Base-by-base conservation (phyloP, 53 echinoderm and acorn worm genomes). In the Antedon mediterranea region DNA sequence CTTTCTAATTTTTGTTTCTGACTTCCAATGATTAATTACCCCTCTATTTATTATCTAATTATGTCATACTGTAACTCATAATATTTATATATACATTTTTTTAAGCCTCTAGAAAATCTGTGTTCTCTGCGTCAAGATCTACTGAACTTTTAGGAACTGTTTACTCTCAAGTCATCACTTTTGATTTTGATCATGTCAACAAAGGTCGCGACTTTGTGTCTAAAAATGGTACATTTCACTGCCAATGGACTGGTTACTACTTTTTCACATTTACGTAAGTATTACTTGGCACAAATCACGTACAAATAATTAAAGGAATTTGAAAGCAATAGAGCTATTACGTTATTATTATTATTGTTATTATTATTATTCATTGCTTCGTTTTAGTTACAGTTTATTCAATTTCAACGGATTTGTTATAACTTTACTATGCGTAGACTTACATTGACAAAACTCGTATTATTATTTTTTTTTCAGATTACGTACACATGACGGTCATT, bases 221-320 rank as follows among this genome's bases (percentile, higher is more conserved):
- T 34, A 34, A 81, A 4, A 94, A 89, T 78, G 89, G 88, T 41
- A 81, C 81, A 3, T 94, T 94, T 72, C 30, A 81, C 28, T 91
- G 91, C 74, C 34, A 78, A 28, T 86, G 84, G 71, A 74, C 81
- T 3, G 94, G 94, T 0, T 91, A 43, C 85, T 94, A 94, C 81
- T 94, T 85, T 78, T 77, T 94, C 43, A 74, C 86, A 0, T 90
- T 90, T 43, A 88, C 81, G 93, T 93, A 79, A 93, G 90, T 90
- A 14, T 2, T n/a, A n/a, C n/a, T n/a, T n/a, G n/a, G n/a, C n/a
- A n/a, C n/a, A n/a, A n/a, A n/a, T n/a, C n/a, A n/a, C n/a, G n/a
- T n/a, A n/a, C n/a, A n/a, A n/a, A n/a, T n/a, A n/a, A n/a, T n/a
- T n/a, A n/a, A n/a, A n/a, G n/a, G n/a, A n/a, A n/a, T n/a, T n/a